Evolutionary conservation across 1,140 invertebrate genomes (phyloP).

Genomic region (Ptiloglossa arizonensis): DNA sequence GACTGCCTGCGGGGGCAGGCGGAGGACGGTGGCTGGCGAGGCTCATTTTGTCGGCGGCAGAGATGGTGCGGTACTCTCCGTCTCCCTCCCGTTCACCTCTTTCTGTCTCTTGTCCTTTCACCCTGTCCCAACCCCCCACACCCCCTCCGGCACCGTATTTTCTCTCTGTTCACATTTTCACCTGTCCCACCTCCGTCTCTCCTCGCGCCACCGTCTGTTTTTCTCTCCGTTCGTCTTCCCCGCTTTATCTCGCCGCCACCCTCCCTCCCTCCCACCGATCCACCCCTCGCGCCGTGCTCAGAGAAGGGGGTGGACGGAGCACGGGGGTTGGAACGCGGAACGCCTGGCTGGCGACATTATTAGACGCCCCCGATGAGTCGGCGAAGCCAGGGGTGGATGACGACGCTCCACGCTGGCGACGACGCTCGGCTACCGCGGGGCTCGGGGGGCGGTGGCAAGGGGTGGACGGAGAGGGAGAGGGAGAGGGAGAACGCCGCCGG

Average conservation of each 20-base stretch:
- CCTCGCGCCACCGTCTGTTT: slow-evolving; percentile 32
- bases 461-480: too few species aligned
- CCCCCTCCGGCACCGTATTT: slow-evolving; percentile 28
- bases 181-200: slow-evolving; percentile 15
- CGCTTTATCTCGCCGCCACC: slow-evolving; percentile 45
- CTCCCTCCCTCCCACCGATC: too few species aligned
- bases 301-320: slow-evolving; percentile 56
- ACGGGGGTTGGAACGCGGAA: slow-evolving; percentile 73
- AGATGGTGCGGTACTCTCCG: slow-evolving; percentile 67
- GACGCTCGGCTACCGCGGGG: slow-evolving; percentile 53
- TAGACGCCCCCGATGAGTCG: slow-evolving; percentile 80
- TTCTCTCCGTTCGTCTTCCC: slow-evolving; percentile 14
- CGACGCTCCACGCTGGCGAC: slow-evolving; percentile 31
- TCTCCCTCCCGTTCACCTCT: background rate
- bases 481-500: slow-evolving; percentile 31
- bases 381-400: slow-evolving; percentile 64
- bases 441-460: slow-evolving; percentile 63
- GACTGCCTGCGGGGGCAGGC: slow-evolving; percentile 54
- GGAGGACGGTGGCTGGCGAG: slow-evolving; percentile 72
- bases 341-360: slow-evolving; percentile 82
- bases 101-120: slow-evolving; percentile 7
- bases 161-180: slow-evolving; percentile 46
- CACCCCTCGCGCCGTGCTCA: slow-evolving; percentile 35
- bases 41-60: slow-evolving; percentile 80
- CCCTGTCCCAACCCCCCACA: slow-evolving; percentile 16